These are phyloP conservation scores for Phlogophora meticulosa DNA, from an alignment of 2,888 invertebrate species.

Conservation along the genomic window DNA sequence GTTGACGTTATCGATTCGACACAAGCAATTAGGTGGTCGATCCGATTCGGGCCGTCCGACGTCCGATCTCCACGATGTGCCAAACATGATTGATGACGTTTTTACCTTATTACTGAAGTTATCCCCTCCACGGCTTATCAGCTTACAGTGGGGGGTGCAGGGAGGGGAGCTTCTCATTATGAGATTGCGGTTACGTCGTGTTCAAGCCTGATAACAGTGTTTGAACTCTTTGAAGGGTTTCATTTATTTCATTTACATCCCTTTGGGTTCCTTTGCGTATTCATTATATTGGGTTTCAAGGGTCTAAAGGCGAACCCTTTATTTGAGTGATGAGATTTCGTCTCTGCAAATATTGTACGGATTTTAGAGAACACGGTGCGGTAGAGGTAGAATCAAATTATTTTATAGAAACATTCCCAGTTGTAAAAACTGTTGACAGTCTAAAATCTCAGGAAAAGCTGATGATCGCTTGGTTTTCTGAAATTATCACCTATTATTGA, in stretches of 20 bases:
- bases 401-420: background rate
- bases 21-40: constrained; percentile 83
- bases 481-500: constrained; percentile 4
- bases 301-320: constrained; percentile 56
- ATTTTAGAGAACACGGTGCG: constrained; percentile 32
- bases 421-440: background rate
- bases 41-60: constrained; percentile 70
- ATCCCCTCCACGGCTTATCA: constrained; percentile 69
- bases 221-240: constrained; percentile 69
- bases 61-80: constrained; percentile 65
- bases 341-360: constrained; percentile 55
- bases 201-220: constrained; percentile 79
- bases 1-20: constrained; percentile 81
- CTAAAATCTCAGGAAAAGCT: background rate
- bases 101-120: constrained; percentile 73
- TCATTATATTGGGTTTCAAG: constrained; percentile 60
- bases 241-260: constrained; percentile 67
- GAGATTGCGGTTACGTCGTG: constrained; percentile 80
- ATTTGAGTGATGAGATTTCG: constrained; percentile 60
- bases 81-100: constrained; percentile 87
- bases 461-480: background rate
- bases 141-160: constrained; percentile 67
- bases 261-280: constrained; percentile 61
- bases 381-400: background rate
- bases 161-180: constrained; percentile 76